These are phyloP conservation scores for Hucho hucho DNA, from an alignment of 2,113 vertebrate species.

Conservation along the genomic window DNA sequence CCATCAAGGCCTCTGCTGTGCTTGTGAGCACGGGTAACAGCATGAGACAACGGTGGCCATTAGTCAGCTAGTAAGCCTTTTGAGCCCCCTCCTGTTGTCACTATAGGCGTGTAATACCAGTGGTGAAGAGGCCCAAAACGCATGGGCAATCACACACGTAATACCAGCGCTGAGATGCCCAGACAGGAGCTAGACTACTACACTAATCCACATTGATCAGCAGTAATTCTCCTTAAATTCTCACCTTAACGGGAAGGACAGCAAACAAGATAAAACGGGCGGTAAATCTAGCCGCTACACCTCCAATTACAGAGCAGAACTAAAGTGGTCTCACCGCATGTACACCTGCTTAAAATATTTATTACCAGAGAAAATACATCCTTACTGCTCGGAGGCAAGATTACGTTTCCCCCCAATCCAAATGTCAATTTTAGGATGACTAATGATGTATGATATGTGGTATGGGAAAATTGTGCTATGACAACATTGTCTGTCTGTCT, in stretches of 20 bases:
- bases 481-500: neutral
- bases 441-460: conserved; percentile 17
- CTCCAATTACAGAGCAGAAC: conserved; percentile 53
- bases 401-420: conserved; percentile 16
- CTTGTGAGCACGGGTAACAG: neutral
- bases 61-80: conserved; percentile 27
- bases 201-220: conserved; percentile 53
- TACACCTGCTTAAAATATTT: conserved; percentile 2
- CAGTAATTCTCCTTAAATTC: conserved; percentile 29
- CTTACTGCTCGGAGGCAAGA: conserved; percentile 18
- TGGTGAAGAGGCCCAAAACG: conserved; percentile 29
- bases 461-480: neutral
- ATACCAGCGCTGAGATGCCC: conserved; percentile 2
- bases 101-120: conserved; percentile 48
- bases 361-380: neutral
- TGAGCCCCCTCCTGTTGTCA: conserved; percentile 33
- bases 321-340: neutral
- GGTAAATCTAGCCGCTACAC: conserved; percentile 36
- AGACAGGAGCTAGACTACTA: conserved; percentile 29
- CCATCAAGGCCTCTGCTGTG: neutral
- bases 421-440: conserved; percentile 30
- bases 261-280: conserved; percentile 47
- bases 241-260: conserved; percentile 43
- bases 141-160: neutral
- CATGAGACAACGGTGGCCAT: conserved; percentile 46